Evolutionary conservation across 1,140 invertebrate genomes (phyloP).

Genomic region (Plodia interpunctella): DNA sequence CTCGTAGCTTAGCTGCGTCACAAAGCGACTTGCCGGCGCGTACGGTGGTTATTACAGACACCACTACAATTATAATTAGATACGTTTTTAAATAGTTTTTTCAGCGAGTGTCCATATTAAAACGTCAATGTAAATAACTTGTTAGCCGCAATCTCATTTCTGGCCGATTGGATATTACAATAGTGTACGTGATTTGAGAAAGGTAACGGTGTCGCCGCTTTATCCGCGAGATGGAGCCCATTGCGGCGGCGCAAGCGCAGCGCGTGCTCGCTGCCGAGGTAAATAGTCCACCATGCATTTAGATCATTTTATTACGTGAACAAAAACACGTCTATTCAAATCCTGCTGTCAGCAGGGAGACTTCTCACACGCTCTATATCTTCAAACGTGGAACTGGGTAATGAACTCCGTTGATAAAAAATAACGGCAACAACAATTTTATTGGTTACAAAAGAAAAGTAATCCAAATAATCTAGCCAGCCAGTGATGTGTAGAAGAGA

Average conservation of each 20-base stretch:
- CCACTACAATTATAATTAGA: conserved; percentile 61
- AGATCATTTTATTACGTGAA: conserved; percentile 30
- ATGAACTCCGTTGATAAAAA: conserved; percentile 20
- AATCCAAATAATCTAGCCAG: not conserved
- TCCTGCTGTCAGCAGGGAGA: conserved; percentile 13
- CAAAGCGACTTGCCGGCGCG: conserved; percentile 65
- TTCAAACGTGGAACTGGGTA: conserved; percentile 16
- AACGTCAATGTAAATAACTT: conserved; percentile 77
- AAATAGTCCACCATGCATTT: conserved; percentile 18
- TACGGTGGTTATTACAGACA: conserved; percentile 67
- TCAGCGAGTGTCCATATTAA: conserved; percentile 67
- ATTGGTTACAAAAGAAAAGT: conserved; percentile 2
- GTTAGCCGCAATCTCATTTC: conserved; percentile 77
- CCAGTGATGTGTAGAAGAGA: conserved; percentile 33
- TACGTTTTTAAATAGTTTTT: conserved; percentile 75
- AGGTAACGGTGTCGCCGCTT: conserved; percentile 71
- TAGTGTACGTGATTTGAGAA: conserved; percentile 76
- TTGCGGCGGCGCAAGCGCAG: conserved; percentile 40
- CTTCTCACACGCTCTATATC: conserved; percentile 16
- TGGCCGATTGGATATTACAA: conserved; percentile 75
- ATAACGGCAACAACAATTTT: not conserved
- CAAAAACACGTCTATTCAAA: conserved; percentile 34
- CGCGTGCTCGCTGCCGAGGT: conserved; percentile 27
- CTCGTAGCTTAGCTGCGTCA: conserved; percentile 68
- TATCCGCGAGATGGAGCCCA: conserved; percentile 70